A percentile compares a stretch with the other conserved stretches of the same genome.
Conservation (phyloP, 2,888 invertebrate genomes). For the Ecliptopera silaceata region DNA sequence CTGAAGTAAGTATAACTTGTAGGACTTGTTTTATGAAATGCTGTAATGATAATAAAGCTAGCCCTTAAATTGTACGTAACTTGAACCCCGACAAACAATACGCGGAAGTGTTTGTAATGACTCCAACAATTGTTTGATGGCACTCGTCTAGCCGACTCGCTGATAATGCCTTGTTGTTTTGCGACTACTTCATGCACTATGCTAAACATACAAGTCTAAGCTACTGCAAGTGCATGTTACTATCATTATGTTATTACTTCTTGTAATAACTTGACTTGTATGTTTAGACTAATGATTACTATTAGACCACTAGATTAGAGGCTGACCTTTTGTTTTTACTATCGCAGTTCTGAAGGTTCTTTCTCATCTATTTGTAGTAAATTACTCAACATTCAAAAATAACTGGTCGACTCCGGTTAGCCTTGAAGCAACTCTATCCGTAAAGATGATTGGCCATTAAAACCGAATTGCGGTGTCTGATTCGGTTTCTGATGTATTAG, state of each 20-base stretch:
- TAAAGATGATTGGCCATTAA: conserved; percentile 53
- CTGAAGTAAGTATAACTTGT: background rate
- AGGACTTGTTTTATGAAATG: background rate
- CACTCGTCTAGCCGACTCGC: conserved; percentile 55
- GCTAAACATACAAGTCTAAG: conserved; percentile 22
- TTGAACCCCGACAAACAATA: conserved; percentile 54
- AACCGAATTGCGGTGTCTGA: conserved; percentile 46
- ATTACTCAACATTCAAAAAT: conserved; percentile 45
- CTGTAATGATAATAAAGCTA: conserved; percentile 7
- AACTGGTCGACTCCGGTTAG: conserved; percentile 54
- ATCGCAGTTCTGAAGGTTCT: conserved; percentile 26
- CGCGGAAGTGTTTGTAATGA: conserved; percentile 58
- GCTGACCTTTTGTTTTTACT: conserved; percentile 11
- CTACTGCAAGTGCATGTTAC: conserved; percentile 3
- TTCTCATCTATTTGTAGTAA: conserved; percentile 47
- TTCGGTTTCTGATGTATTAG: conserved; percentile 50
- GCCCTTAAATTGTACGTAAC: conserved; percentile 41
- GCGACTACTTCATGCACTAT: conserved; percentile 36
- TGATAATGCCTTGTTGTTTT: conserved; percentile 49
- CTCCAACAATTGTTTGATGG: conserved; percentile 58
- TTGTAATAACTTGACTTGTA: background rate
- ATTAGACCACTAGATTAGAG: background rate
- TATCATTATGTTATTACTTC: conserved; percentile 2
- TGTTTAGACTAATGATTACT: conserved; percentile 5
- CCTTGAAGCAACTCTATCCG: conserved; percentile 70